Conservation (phyloP, 2,113 vertebrate species). For the Anser cygnoides region DNA sequence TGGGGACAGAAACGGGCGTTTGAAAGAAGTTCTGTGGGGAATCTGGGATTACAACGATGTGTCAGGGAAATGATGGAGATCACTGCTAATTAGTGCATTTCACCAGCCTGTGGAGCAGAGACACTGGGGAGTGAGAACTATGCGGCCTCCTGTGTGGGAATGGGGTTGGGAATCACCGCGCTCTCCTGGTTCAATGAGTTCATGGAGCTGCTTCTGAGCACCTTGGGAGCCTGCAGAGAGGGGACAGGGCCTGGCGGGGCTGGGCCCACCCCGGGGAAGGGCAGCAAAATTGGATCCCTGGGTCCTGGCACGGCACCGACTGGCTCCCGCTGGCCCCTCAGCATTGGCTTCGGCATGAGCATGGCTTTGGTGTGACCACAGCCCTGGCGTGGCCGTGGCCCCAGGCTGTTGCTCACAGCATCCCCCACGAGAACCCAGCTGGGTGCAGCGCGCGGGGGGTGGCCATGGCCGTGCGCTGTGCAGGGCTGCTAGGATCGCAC, state of each 20-base stretch:
- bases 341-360: not conserved
- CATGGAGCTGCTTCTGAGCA: too few species aligned
- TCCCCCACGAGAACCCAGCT: not conserved
- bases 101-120: not conserved
- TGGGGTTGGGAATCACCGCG: accelerated
- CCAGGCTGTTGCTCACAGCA: not conserved
- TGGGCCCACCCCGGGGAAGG: not conserved
- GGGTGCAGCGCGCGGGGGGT: too few species aligned
- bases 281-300: not conserved
- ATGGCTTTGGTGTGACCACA: not conserved
- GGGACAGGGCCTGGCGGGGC: not conserved
- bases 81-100: not conserved
- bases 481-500: not conserved
- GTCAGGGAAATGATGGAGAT: not conserved
- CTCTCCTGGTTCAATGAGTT: accelerated
- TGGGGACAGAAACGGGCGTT: accelerated
- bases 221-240: too few species aligned
- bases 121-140: not conserved
- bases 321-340: not conserved
- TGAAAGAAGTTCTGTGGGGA: not conserved
- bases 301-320: not conserved
- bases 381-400: not conserved
- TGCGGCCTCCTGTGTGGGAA: accelerated
- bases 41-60: not conserved
- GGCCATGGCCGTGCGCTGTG: not conserved